Evolutionary conservation across 2,113 vertebrate genomes (phyloP).

Genomic region (Paramisgurnus dabryanus): DNA sequence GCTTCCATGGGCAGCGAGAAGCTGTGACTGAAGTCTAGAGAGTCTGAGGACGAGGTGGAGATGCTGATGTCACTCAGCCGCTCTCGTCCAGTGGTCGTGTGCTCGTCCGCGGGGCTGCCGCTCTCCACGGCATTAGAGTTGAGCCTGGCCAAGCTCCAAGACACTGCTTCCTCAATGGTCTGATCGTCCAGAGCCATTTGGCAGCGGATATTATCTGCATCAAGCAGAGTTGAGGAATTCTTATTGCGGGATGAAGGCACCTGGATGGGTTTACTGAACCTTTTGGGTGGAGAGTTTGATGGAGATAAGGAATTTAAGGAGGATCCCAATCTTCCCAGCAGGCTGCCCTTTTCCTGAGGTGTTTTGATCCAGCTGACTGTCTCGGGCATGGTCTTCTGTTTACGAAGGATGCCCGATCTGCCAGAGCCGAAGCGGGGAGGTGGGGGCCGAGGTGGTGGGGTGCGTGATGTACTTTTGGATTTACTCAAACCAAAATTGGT

Average conservation of each 20-base stretch:
- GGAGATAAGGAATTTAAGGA: constrained; percentile 62
- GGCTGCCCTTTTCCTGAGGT: constrained; percentile 64
- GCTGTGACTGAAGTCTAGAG: constrained; percentile 82
- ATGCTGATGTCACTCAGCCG: constrained; percentile 93
- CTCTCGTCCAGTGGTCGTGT: constrained; percentile 71
- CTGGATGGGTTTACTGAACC: constrained; percentile 71
- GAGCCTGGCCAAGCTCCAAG: constrained; percentile 65
- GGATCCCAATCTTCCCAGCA: constrained; percentile 65
- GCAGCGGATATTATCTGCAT: constrained; percentile 71
- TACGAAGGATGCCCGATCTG: constrained; percentile 52
- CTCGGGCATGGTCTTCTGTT: constrained; percentile 80
- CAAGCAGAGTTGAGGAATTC: constrained; percentile 71
- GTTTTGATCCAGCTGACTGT: constrained; percentile 72
- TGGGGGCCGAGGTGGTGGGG: constrained; percentile 64
- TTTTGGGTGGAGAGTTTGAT: constrained; percentile 67
- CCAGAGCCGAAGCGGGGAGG: constrained; percentile 50
- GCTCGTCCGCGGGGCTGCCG: constrained; percentile 28
- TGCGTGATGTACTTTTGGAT: constrained; percentile 32
- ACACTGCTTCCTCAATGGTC: constrained; percentile 62
- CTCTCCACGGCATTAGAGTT: background rate
- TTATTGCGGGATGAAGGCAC: constrained; percentile 77
- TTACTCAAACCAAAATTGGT: background rate
- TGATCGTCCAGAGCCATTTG: constrained; percentile 65
- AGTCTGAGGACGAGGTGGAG: constrained; percentile 93
- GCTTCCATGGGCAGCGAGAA: constrained; percentile 76